Evolutionary conservation across 1,140 invertebrate genomes (phyloP), one percentile per base, ranked within the genome.

Genomic region (Bilobella aurantiaca): DNA sequence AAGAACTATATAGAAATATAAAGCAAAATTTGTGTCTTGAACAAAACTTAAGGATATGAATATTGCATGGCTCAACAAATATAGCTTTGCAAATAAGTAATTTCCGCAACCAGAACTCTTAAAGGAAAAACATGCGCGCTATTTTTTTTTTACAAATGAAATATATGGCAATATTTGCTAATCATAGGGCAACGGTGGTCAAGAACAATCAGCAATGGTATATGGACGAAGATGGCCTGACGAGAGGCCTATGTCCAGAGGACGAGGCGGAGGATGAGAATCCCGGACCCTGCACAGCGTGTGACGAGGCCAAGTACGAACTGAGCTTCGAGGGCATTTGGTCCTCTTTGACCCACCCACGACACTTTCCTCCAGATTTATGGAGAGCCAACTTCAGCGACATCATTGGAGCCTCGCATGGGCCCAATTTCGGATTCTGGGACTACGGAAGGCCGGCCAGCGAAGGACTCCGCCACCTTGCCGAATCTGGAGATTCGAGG

Each of bases 361-460:
- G 93, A 79, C 91, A 98, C 76, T 99, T 91, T 78, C 97, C 96
- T 2, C 73, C 75, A 3, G 85, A 87, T 71, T 86, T 88, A 14
- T 93, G 90, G 87, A 78, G 97, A 68, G 93, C 95, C 0, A 96
- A 99, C 77, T 99, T 99, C 80, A 98, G 94, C 14, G 96, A 99
- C 78, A 84, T 99, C 28, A 91, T 99, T 70, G 97, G 96, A 0
- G 96, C 93, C 3, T 90, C 91, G 0, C 97, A 99, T 75, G 87
- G 87, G 53, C 82, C 83, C 0, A 89, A 91, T 74, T 99, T 94
- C 75, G 84, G 85, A 14, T 91, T 99, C 74, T 99, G 96, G 96
- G 88, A 91, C 12, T 89, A 93, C 74, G 93, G 93, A 30, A 86
- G 88, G 58, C 83, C 88, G 64, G 90, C 96, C 5, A 89, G 88